Evolutionary conservation across 2,888 invertebrate species (phyloP).

Genomic region (Coenonympha glycerion): DNA sequence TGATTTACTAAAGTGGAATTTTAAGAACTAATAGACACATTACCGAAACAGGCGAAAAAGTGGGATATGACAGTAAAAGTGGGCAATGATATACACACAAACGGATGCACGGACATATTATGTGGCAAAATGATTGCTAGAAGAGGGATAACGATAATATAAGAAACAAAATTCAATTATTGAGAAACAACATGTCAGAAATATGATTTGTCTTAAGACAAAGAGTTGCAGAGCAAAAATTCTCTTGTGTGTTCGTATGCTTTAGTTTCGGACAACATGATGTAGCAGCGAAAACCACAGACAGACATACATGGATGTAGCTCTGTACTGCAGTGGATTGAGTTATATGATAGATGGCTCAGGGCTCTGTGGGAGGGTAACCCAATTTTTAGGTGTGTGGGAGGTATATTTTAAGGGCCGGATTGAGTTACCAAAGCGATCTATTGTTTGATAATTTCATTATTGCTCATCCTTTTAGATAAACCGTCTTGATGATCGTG

Average conservation of each 20-base stretch:
- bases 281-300: slow-evolving; percentile 17
- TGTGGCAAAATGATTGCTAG: too few species aligned
- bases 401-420: slow-evolving; percentile 13
- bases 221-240: not conserved
- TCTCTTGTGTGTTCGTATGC: not conserved
- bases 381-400: slow-evolving; percentile 24
- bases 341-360: slow-evolving; percentile 1
- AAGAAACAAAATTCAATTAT: too few species aligned
- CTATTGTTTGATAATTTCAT: slow-evolving; percentile 11
- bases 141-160: too few species aligned
- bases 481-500: not conserved
- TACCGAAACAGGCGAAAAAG: too few species aligned
- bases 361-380: slow-evolving; percentile 18
- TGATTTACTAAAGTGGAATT: too few species aligned
- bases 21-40: too few species aligned
- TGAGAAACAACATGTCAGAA: too few species aligned
- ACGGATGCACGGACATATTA: too few species aligned
- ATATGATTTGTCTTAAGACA: too few species aligned
- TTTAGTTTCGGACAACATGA: slow-evolving; percentile 1
- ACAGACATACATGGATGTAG: slow-evolving; percentile 3
- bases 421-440: slow-evolving; percentile 16
- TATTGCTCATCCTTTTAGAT: not conserved
- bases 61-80: too few species aligned
- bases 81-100: too few species aligned
- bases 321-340: not conserved